Conservation (phyloP, 2,888 invertebrate species). For the Dermolepida albohirtum region DNA sequence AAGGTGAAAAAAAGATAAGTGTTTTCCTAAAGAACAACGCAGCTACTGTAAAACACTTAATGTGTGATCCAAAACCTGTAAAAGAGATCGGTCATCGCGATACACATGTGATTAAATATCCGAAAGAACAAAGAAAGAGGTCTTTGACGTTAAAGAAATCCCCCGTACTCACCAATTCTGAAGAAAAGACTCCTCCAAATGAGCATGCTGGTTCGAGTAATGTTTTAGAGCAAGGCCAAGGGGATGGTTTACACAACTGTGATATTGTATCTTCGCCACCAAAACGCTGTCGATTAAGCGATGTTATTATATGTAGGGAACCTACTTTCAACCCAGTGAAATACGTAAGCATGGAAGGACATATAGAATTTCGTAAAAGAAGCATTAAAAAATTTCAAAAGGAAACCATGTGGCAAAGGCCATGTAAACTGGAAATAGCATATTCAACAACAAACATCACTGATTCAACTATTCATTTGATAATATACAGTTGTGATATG, state of each 20-base stretch:
- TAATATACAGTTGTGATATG: conserved; percentile 72
- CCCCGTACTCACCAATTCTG: not conserved
- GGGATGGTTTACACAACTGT: conserved; percentile 55
- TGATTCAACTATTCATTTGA: conserved; percentile 71
- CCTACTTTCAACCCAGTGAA: conserved; percentile 48
- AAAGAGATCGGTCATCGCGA: conserved; percentile 60
- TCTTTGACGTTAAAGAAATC: conserved; percentile 32
- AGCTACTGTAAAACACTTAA: conserved; percentile 55
- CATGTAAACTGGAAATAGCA: conserved; percentile 73
- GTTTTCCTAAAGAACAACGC: conserved; percentile 70
- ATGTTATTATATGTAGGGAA: conserved; percentile 41
- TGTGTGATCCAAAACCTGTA: conserved; percentile 55
- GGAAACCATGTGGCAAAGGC: conserved; percentile 71
- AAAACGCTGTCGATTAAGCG: conserved; percentile 55
- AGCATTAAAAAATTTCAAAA: conserved; percentile 61
- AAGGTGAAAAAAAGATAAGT: conserved; percentile 70
- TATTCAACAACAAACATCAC: conserved; percentile 68
- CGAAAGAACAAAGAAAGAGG: conserved; percentile 36
- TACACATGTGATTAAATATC: conserved; percentile 56
- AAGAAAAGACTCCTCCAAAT: conserved; percentile 51
- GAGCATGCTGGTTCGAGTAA: conserved; percentile 24
- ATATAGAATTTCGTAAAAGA: conserved; percentile 59
- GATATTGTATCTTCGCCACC: conserved; percentile 56
- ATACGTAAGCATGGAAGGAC: conserved; percentile 56
- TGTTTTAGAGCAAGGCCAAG: conserved; percentile 53